A percentile compares a stretch with the other conserved stretches of the same genome.
Conservation (phyloP, 2,113 vertebrate genomes). For the Alectura lathami region DNA sequence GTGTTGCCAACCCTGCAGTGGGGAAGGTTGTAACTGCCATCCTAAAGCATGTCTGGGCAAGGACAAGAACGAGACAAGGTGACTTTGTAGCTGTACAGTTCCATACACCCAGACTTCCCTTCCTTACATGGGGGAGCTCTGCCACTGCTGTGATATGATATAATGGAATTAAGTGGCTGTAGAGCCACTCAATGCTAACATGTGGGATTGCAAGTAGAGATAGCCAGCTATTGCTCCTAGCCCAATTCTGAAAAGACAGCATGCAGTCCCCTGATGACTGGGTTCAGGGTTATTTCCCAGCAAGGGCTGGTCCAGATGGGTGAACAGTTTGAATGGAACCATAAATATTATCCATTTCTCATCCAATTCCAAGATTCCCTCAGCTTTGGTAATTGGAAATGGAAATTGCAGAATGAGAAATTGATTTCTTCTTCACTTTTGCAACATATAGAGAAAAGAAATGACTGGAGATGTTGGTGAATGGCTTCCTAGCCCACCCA, state of each 20-base stretch:
- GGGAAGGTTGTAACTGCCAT: neutral
- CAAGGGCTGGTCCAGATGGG: neutral
- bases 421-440: slow-evolving; percentile 51
- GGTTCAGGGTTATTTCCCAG: slow-evolving; percentile 22
- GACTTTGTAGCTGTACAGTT: neutral
- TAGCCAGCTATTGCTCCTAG: neutral
- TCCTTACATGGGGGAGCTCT: neutral
- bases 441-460: slow-evolving; percentile 6
- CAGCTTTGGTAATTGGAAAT: slow-evolving; percentile 50
- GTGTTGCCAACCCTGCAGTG: neutral
- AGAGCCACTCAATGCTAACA: neutral
- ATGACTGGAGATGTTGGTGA: neutral
- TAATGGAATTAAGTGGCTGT: neutral
- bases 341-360: slow-evolving; percentile 43
- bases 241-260: neutral
- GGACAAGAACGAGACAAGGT: neutral
- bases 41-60: accelerated
- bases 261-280: neutral
- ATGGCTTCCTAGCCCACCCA: slow-evolving; percentile 28
- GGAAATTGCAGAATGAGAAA: slow-evolving; percentile 52
- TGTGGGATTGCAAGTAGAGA: neutral
- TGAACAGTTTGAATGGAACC: slow-evolving; percentile 36
- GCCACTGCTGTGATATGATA: neutral
- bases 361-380: slow-evolving; percentile 6
- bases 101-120: neutral